Base-by-base conservation (phyloP, 2,888 invertebrate genomes). In the Habrosyne pyritoides region DNA sequence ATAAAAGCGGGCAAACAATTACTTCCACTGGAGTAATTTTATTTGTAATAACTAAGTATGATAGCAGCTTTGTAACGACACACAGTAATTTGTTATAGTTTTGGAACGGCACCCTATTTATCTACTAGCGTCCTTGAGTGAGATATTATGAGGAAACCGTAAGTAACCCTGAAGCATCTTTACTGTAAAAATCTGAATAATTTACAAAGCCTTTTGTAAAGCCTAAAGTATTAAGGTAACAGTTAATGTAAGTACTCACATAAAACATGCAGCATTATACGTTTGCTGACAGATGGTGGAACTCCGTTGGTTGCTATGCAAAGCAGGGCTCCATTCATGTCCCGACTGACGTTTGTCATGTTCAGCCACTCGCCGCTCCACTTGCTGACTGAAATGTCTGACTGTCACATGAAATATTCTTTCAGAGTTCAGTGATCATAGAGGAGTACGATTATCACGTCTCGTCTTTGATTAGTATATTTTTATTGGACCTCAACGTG, bases 241-340 rank as follows among this genome's bases (percentile, higher is more conserved):
- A n/a, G n/a, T n/a, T n/a, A n/a, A n/a, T 12, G 33, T 21, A 48
- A 22, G 26, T 54, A 93, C 94, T 91, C 79, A 95, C 94, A 94
- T 59, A 94, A 89, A n/a, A 95, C 94, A 69, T 75, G 82, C 5
- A 89, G 75, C 2, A 83, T 71, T 54, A 88, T 84, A 55, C 89
- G 71, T 62, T 89, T 89, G 82, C 89, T 89, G 59, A 89, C 89
- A 0, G 87, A 82, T 2, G 89, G 89, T 0, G 89, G 89, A 0
- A 95, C 93, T 0, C 95, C 94, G 67, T 95, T 95, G 53, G 94
- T 93, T 8, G 94, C 94, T 61, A 94, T 94, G 81, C 94, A 94
- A 50, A 94, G 89, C 61, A 94, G 93, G 0, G 94, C 93, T 0
- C 94, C 95, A 91, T 94, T 94, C 81, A 94, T 93, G 46, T 92